Evolutionary conservation across 2,888 invertebrate genomes (phyloP).

Genomic region (Suillia variegata): DNA sequence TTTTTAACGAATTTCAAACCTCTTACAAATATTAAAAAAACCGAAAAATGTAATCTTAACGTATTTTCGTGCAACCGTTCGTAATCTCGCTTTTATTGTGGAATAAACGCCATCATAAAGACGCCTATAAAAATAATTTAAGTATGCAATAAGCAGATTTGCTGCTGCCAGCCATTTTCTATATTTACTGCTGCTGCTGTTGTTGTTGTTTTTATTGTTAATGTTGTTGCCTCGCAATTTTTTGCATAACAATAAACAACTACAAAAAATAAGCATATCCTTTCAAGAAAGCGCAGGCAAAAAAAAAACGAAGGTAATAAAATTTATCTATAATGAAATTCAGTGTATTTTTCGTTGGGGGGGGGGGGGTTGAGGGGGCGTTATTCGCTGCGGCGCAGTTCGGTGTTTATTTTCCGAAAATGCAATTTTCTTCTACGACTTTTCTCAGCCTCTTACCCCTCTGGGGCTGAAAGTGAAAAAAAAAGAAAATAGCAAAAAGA

Average conservation of each 20-base stretch:
- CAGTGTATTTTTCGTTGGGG: too few relatives aligned
- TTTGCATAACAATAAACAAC: background rate
- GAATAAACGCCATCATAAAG: background rate
- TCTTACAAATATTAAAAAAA: too few relatives aligned
- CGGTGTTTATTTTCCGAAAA: conserved; percentile 26
- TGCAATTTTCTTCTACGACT: conserved; percentile 39
- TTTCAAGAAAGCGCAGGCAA: background rate
- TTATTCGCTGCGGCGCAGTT: conserved; percentile 5
- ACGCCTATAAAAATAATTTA: conserved; percentile 1
- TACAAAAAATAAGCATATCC: too few relatives aligned
- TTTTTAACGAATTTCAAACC: too few relatives aligned
- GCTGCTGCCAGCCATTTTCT: background rate
- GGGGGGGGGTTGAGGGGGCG: too few relatives aligned
- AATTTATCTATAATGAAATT: conserved; percentile 49
- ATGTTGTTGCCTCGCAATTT: background rate
- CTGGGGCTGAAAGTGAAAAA: conserved; percentile 31
- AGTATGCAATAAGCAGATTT: background rate
- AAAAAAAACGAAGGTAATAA: conserved; percentile 35
- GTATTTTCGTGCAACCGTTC: too few relatives aligned
- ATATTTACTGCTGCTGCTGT: background rate
- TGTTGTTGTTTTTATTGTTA: background rate
- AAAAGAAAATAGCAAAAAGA: too few relatives aligned
- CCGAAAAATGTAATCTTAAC: too few relatives aligned
- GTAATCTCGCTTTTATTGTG: too few relatives aligned
- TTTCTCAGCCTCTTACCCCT: background rate